phyloP scores from a whole-genome alignment of 2,888 invertebrate genomes.

The Tipula lateralis region DNA sequence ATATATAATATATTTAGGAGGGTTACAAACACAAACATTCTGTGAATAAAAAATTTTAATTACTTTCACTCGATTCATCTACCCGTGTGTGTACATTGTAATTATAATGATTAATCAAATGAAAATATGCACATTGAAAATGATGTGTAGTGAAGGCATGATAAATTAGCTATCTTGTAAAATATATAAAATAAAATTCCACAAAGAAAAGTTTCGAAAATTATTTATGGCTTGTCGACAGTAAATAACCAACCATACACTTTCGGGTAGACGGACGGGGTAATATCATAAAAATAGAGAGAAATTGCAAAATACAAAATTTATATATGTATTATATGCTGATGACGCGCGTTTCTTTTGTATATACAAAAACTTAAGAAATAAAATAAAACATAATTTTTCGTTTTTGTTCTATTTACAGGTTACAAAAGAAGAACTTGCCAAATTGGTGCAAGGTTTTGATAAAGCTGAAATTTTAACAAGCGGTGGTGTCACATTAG shows the following conservation, averaged over 20 bases:
- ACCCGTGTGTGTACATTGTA: neutral
- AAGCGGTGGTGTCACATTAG: constrained; percentile 86
- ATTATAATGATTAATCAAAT: neutral
- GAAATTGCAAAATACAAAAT: neutral
- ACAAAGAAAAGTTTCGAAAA: neutral
- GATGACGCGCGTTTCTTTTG: neutral
- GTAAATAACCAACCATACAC: neutral
- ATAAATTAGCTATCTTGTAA: neutral
- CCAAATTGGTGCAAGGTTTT: constrained; percentile 84
- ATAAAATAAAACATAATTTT: constrained; percentile 34
- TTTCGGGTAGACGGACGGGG: neutral
- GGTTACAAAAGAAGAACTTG: constrained; percentile 89
- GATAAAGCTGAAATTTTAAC: constrained; percentile 85
- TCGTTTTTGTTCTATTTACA: constrained; percentile 50
- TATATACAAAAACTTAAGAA: neutral
- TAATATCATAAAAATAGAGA: neutral
- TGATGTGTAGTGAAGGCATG: neutral
- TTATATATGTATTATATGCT: constrained; percentile 29
- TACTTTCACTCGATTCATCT: neutral
- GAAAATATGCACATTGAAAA: neutral
- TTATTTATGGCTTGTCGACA: neutral
- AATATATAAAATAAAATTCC: neutral
- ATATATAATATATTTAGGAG: neutral
- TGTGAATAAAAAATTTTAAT: no score
- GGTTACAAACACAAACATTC: no score